Conservation (phyloP, 53 echinoderm and acorn worm genomes). For the Arbacia lixula region DNA sequence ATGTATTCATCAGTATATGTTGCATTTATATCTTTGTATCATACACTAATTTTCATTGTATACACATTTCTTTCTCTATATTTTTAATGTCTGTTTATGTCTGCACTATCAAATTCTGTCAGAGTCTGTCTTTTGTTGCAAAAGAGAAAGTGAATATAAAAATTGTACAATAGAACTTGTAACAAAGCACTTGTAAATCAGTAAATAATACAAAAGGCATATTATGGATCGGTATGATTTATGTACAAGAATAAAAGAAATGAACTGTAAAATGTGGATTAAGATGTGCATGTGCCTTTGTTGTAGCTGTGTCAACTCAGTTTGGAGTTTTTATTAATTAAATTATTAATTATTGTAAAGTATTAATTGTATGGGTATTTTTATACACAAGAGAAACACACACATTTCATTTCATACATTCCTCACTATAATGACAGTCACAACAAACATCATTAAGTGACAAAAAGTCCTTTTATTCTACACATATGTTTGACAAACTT, state of each 20-base stretch:
- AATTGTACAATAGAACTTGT: slow-evolving; percentile 49
- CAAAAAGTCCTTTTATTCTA: too few relatives aligned
- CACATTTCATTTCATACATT: too few relatives aligned
- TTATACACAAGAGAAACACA: too few relatives aligned
- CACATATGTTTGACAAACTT: too few relatives aligned
- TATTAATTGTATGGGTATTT: too few relatives aligned
- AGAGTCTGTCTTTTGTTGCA: background rate
- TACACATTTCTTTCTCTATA: slow-evolving; percentile 20
- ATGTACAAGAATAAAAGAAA: slow-evolving; percentile 57
- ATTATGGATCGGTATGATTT: slow-evolving; percentile 65
- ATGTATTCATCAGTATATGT: slow-evolving; percentile 11
- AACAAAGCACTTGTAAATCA: slow-evolving; percentile 58
- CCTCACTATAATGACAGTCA: too few relatives aligned
- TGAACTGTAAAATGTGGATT: slow-evolving; percentile 42
- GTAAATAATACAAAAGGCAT: slow-evolving; percentile 55
- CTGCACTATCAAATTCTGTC: slow-evolving; percentile 14
- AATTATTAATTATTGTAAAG: too few relatives aligned
- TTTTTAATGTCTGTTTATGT: slow-evolving; percentile 17
- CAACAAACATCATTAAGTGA: too few relatives aligned
- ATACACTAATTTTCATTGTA: slow-evolving; percentile 40
- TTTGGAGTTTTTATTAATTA: too few relatives aligned
- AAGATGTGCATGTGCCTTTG: background rate
- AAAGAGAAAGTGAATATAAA: slow-evolving; percentile 10
- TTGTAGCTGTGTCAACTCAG: too few relatives aligned
- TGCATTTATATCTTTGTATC: slow-evolving; percentile 1